Conservation (phyloP, 2,888 invertebrate species). For the Rosalia funebris region DNA sequence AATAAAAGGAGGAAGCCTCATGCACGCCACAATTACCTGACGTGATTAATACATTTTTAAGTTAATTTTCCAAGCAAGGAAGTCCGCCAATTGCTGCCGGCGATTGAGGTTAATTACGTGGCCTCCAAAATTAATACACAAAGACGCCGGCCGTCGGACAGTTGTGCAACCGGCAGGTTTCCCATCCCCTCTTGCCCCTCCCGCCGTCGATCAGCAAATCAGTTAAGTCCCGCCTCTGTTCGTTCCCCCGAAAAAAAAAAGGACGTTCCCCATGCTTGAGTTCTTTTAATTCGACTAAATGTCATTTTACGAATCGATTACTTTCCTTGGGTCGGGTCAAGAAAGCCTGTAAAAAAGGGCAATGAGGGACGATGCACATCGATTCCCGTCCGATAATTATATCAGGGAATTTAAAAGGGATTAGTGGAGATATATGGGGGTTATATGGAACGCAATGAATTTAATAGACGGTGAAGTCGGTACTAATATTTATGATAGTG, state of each 20-base stretch:
- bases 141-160: slow-evolving; percentile 11
- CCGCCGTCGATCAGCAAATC: slow-evolving; percentile 10
- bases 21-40: slow-evolving; percentile 3
- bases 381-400: slow-evolving; percentile 4
- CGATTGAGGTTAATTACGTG: slow-evolving; percentile 16
- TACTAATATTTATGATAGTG: too few species aligned
- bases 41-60: neutral
- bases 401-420: neutral
- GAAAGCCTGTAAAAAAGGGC: slow-evolving; percentile 20
- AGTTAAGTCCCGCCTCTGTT: slow-evolving; percentile 13
- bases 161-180: slow-evolving; percentile 2
- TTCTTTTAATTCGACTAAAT: slow-evolving; percentile 28
- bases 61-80: neutral
- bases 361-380: neutral
- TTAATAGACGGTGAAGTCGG: too few species aligned
- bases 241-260: neutral
- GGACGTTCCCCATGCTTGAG: neutral
- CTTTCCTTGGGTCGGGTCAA: slow-evolving; percentile 32
- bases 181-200: slow-evolving; percentile 6
- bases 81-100: neutral
- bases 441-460: too few species aligned
- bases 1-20: neutral
- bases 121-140: slow-evolving; percentile 10
- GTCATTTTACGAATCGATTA: slow-evolving; percentile 39
- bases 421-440: too few species aligned